A percentile compares a stretch with the other conserved stretches of the same genome.
These are phyloP conservation scores for Ailuropoda melanoleuca DNA, from an alignment of 2,113 vertebrate genomes.

Conservation along the genomic window DNA sequence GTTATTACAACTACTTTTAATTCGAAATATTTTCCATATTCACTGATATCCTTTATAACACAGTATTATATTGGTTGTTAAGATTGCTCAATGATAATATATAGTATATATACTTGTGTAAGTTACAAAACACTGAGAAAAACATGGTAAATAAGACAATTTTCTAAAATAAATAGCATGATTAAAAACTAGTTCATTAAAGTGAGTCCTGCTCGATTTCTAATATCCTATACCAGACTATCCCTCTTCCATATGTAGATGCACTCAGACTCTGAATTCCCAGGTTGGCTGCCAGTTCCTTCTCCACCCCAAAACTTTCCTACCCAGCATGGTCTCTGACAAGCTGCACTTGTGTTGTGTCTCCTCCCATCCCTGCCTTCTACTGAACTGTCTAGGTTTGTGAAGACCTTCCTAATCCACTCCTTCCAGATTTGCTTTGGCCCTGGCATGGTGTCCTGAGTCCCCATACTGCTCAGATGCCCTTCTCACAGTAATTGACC, in stretches of 20 bases:
- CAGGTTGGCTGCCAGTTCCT: not conserved
- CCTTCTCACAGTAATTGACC: not conserved
- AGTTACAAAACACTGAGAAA: not conserved
- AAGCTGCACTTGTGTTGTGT: not conserved
- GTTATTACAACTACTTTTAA: not conserved
- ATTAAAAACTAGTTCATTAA: not conserved
- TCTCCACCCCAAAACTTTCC: not conserved
- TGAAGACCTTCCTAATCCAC: too few species aligned
- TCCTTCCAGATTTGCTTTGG: not conserved
- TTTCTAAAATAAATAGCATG: not conserved
- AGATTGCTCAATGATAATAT: not conserved
- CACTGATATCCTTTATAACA: not conserved
- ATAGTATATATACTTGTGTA: not conserved
- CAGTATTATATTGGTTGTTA: not conserved
- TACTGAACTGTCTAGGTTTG: not conserved
- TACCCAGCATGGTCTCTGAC: not conserved
- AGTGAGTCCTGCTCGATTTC: not conserved
- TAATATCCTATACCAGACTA: not conserved
- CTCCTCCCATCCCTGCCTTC: not conserved
- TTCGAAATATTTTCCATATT: not conserved
- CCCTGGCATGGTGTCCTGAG: not conserved
- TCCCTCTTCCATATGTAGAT: not conserved
- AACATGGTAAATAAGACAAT: not conserved
- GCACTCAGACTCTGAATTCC: not conserved
- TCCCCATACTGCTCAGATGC: not conserved